phyloP scores from a whole-genome alignment of 2,888 invertebrate genomes.

The Agrochola litura region DNA sequence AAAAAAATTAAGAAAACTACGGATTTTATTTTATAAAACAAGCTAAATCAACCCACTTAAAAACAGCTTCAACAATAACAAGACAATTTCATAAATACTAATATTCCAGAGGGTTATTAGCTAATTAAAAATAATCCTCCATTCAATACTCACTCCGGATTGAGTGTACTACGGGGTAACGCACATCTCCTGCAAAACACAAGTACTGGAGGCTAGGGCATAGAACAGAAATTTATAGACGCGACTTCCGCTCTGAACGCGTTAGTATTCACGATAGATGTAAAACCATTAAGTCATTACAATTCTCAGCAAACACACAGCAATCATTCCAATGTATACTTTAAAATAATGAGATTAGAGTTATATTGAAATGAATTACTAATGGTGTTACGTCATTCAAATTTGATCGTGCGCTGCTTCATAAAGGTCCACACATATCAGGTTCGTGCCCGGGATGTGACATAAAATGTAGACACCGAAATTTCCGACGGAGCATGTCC shows the following conservation, averaged over 20 bases:
- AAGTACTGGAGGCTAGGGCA: conserved; percentile 21
- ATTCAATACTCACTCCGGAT: conserved; percentile 14
- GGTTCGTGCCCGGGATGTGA: neutral
- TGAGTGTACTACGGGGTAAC: conserved; percentile 17
- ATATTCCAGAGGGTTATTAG: conserved; percentile 38
- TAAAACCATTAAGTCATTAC: neutral
- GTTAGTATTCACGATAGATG: neutral
- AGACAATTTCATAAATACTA: conserved; percentile 3
- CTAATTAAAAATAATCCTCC: conserved; percentile 54
- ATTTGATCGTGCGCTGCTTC: neutral
- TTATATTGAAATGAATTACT: too few relatives aligned
- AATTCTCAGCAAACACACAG: neutral
- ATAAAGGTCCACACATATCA: neutral
- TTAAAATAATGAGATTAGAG: too few relatives aligned
- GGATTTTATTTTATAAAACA: neutral
- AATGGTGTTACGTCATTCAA: neutral
- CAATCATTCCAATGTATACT: too few relatives aligned
- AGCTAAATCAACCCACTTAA: neutral
- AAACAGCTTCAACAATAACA: conserved; percentile 1
- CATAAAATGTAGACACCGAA: neutral
- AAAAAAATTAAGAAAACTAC: neutral
- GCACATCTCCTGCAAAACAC: conserved; percentile 41
- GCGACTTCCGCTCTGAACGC: neutral
- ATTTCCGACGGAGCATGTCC: neutral
- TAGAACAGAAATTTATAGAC: neutral